Conservation (phyloP, 2,113 vertebrate genomes). For the Neodon shergylaensis region DNA sequence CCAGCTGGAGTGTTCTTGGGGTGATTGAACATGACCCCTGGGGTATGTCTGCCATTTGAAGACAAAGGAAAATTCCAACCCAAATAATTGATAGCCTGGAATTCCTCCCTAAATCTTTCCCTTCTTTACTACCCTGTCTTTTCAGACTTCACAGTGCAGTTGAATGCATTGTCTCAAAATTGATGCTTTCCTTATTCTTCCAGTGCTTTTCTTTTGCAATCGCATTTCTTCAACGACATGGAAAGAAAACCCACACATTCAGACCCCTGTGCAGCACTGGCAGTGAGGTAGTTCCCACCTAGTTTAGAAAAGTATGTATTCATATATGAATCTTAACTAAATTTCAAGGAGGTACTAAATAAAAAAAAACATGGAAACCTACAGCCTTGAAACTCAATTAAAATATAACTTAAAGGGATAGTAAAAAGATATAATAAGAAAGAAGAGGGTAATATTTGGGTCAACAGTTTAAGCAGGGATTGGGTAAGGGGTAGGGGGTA, state of each 20-base stretch:
- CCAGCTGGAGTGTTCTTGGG: conserved; percentile 54
- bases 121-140: conserved; percentile 25
- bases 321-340: neutral
- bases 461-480: neutral
- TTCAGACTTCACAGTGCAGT: conserved; percentile 50
- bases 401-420: neutral
- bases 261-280: neutral
- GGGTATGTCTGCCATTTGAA: conserved; percentile 51
- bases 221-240: conserved; percentile 32
- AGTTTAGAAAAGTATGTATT: neutral
- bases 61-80: conserved; percentile 58
- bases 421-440: neutral
- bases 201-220: neutral
- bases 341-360: neutral
- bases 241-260: conserved; percentile 27
- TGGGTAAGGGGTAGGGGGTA: neutral
- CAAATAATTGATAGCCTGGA: conserved; percentile 61
- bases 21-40: conserved; percentile 52
- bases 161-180: conserved; percentile 61
- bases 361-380: neutral
- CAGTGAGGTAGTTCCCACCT: neutral
- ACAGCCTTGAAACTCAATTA: neutral
- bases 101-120: conserved; percentile 39
- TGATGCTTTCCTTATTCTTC: conserved; percentile 41
- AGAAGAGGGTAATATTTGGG: neutral